phyloP scores from a whole-genome alignment of 2,113 vertebrate species.

The Todiramphus chloris region DNA sequence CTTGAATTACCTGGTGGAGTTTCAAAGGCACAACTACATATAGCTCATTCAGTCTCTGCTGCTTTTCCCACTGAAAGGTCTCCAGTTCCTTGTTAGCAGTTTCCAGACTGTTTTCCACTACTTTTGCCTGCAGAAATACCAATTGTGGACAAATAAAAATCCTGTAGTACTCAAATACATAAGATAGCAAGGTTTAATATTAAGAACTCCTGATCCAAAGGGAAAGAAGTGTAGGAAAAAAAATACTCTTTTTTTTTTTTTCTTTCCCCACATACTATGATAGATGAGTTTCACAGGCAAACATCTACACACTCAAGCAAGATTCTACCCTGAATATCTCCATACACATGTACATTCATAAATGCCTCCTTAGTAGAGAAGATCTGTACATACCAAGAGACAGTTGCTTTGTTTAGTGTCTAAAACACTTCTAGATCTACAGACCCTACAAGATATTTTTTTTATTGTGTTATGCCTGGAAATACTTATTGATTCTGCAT shows the following conservation, averaged over 20 bases:
- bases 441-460: conserved; percentile 9
- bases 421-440: not conserved
- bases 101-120: conserved; percentile 70
- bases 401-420: not conserved
- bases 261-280: too few species aligned
- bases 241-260: not conserved
- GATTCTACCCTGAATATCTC: not conserved
- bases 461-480: conserved; percentile 42
- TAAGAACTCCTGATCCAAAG: not conserved
- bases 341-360: not conserved
- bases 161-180: not conserved
- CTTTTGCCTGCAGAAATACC: conserved; percentile 77
- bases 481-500: conserved; percentile 47
- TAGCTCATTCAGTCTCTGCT: conserved; percentile 87
- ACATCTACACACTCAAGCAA: not conserved
- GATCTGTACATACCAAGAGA: not conserved
- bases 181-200: not conserved
- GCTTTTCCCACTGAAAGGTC: conserved; percentile 87
- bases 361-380: not conserved
- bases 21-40: conserved; percentile 86
- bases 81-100: conserved; percentile 80
- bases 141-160: not conserved
- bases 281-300: not conserved
- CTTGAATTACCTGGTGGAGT: conserved; percentile 86
- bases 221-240: not conserved